Percentiles rank a stretch among this genome's conserved stretches.
Evolutionary conservation across 2,113 vertebrate genomes (phyloP).

Genomic region (Tragelaphus scriptus): DNA sequence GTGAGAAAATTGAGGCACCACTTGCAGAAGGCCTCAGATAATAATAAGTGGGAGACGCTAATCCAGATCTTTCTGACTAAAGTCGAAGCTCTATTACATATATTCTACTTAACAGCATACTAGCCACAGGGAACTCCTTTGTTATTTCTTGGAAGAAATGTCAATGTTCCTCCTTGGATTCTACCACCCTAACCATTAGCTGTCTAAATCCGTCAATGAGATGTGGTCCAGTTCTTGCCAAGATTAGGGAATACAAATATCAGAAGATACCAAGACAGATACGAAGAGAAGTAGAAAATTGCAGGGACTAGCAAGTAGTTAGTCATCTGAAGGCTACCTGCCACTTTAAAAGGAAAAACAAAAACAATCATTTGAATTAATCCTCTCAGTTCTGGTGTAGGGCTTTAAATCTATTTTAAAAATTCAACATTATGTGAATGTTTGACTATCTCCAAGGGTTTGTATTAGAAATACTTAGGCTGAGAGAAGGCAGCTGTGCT

Average conservation of each 20-base stretch:
- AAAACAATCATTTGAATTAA: not conserved
- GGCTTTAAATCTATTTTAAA: not conserved
- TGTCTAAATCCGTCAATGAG: not conserved
- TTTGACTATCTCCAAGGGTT: not conserved
- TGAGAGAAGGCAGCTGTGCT: not conserved
- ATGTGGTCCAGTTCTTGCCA: not conserved
- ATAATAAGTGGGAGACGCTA: not conserved
- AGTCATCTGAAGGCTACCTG: not conserved
- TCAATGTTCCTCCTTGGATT: not conserved
- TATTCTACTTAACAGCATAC: not conserved
- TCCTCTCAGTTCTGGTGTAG: not conserved
- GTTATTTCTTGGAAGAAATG: not conserved
- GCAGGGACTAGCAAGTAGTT: not conserved
- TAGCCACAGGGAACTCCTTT: not conserved
- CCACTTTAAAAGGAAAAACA: slow-evolving; percentile 20
- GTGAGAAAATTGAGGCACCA: not conserved
- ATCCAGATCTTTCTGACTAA: not conserved
- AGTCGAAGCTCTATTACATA: not conserved
- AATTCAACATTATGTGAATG: not conserved
- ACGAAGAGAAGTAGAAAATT: not conserved
- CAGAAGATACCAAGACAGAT: not conserved
- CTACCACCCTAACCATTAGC: not conserved
- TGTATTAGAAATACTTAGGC: not conserved
- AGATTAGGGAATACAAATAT: not conserved
- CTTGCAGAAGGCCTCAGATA: not conserved